Evolutionary conservation across 2,888 invertebrate genomes (phyloP).

Genomic region (Xanthorhoe designata): DNA sequence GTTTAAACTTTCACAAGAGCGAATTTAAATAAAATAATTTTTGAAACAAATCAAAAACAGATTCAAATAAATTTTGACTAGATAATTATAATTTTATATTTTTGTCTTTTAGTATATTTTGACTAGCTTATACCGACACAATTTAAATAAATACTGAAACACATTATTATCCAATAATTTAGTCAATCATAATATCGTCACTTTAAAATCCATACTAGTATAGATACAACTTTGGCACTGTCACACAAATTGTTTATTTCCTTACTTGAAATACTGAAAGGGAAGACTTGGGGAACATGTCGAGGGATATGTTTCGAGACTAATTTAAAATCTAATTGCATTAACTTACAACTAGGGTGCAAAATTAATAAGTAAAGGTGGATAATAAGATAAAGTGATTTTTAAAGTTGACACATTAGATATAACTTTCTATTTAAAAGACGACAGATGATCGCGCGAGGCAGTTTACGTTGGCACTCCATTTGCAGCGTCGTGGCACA

Average conservation of each 20-base stretch:
- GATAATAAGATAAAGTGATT: conserved; percentile 61
- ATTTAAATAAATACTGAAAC: conserved; percentile 56
- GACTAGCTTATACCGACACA: conserved; percentile 68
- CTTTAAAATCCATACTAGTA: conserved; percentile 56
- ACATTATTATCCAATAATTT: conserved; percentile 53
- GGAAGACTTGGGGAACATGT: conserved; percentile 78
- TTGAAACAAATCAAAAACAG: conserved; percentile 57
- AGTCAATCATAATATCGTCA: conserved; percentile 53
- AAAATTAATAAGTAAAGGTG: conserved; percentile 75
- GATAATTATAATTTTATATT: conserved; percentile 63
- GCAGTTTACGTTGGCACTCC: conserved; percentile 70
- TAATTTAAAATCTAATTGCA: conserved; percentile 64
- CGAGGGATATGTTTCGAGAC: conserved; percentile 77
- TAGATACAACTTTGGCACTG: conserved; percentile 82
- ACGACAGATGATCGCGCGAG: conserved; percentile 35
- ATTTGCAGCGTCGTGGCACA: conserved; percentile 69
- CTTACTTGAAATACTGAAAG: conserved; percentile 75
- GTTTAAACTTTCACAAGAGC: conserved; percentile 58
- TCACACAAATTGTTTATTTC: conserved; percentile 62
- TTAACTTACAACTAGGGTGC: conserved; percentile 78
- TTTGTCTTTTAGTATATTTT: conserved; percentile 74
- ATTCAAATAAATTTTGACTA: conserved; percentile 81
- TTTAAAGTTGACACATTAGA: conserved; percentile 44
- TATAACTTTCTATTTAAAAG: conserved; percentile 37
- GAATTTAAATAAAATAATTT: conserved; percentile 61